These are phyloP conservation scores for Patella ulyssiponensis DNA, from an alignment of 2,888 invertebrate genomes.

Conservation along the genomic window DNA sequence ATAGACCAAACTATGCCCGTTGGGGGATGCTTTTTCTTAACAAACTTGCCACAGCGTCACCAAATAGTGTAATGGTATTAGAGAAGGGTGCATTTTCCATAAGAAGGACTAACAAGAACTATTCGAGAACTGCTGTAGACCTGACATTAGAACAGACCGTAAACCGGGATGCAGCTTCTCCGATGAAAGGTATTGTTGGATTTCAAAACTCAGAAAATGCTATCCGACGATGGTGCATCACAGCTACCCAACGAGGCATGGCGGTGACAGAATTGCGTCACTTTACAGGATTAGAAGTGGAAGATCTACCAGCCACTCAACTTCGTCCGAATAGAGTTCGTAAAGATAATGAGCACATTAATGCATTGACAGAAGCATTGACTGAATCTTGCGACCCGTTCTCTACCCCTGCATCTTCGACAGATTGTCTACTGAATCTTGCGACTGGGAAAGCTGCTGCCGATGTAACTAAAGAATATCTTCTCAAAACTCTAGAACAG, in stretches of 20 bases:
- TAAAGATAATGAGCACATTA: background rate
- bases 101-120: constrained; percentile 17
- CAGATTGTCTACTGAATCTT: background rate
- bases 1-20: constrained; percentile 35
- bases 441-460: background rate
- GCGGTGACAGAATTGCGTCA: constrained; percentile 27
- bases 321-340: background rate
- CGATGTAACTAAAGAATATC: background rate
- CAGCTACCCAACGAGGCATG: constrained; percentile 29
- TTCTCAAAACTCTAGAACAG: background rate
- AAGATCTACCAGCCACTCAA: constrained; percentile 23
- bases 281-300: constrained; percentile 25
- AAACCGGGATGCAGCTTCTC: constrained; percentile 29
- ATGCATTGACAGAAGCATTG: background rate
- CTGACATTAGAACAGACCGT: constrained; percentile 30
- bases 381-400: background rate
- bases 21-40: constrained; percentile 35
- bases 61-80: constrained; percentile 14
- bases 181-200: constrained; percentile 25
- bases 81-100: constrained; percentile 36
- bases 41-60: constrained; percentile 14
- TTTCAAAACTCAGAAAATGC: constrained; percentile 29
- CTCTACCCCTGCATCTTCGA: constrained; percentile 15
- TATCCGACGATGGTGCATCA: constrained; percentile 30
- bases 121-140: constrained; percentile 30